A percentile compares a stretch with the other conserved stretches of the same genome.
Conservation (phyloP, 2,888 invertebrate genomes). For the Drosophila falleni region DNA sequence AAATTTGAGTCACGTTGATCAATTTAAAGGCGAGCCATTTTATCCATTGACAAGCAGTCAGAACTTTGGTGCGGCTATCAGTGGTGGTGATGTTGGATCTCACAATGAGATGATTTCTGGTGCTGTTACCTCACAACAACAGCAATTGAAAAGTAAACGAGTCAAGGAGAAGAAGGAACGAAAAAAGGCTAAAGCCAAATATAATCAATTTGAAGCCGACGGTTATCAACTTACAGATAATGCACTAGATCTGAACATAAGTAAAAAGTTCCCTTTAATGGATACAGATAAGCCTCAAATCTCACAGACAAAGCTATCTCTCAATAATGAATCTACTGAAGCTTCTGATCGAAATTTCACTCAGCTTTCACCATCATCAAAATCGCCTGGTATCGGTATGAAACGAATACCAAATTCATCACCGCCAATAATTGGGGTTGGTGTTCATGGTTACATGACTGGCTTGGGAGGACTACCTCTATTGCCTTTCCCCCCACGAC, state of each 20-base stretch:
- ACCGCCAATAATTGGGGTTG: neutral
- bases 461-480: slow-evolving; percentile 58
- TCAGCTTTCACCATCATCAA: slow-evolving; percentile 3
- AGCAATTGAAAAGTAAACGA: slow-evolving; percentile 26
- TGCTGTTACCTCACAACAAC: neutral
- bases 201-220: slow-evolving; percentile 10
- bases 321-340: neutral
- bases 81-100: neutral
- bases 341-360: neutral
- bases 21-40: slow-evolving; percentile 19
- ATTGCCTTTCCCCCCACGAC: slow-evolving; percentile 86
- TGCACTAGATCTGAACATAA: neutral
- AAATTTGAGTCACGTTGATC: slow-evolving; percentile 47
- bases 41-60: neutral
- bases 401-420: neutral
- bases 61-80: neutral
- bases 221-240: neutral
- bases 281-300: neutral
- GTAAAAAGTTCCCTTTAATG: slow-evolving; percentile 9
- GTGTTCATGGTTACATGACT: slow-evolving; percentile 7
- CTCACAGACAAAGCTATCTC: neutral
- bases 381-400: neutral
- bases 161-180: slow-evolving; percentile 75
- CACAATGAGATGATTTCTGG: neutral
- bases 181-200: slow-evolving; percentile 68